These are phyloP conservation scores for Heloderma charlesbogerti DNA, from an alignment of 2,113 vertebrate species.

Conservation along the genomic window DNA sequence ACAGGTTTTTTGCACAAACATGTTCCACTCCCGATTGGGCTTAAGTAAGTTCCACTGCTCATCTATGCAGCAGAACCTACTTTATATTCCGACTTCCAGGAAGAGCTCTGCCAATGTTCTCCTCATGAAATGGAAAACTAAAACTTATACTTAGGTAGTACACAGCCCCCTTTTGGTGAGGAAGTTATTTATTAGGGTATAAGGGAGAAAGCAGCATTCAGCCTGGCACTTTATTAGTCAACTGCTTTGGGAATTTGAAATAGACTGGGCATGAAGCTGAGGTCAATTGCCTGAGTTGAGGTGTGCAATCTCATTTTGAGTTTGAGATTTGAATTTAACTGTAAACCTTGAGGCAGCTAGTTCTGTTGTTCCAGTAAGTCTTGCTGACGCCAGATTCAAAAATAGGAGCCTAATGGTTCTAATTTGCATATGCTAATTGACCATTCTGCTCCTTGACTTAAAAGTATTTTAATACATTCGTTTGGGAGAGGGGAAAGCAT, in stretches of 20 bases:
- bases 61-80: neutral
- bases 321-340: conserved; percentile 2
- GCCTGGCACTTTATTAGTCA: neutral
- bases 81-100: neutral
- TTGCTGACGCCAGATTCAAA: neutral
- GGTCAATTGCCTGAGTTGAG: conserved; percentile 17
- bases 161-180: neutral
- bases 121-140: neutral
- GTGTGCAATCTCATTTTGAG: conserved; percentile 17
- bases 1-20: neutral
- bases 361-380: neutral
- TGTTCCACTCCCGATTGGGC: neutral
- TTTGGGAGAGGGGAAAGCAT: neutral
- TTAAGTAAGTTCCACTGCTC: neutral
- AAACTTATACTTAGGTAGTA: neutral
- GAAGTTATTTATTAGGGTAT: neutral
- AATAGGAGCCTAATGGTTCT: neutral
- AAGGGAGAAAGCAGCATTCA: conserved; percentile 1
- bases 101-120: neutral
- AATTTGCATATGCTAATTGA: neutral
- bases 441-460: neutral
- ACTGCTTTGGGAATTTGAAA: conserved; percentile 19
- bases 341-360: neutral
- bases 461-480: neutral
- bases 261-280: conserved; percentile 29